Evolutionary conservation across 2,797 vertebrate genomes (phyloP), one percentile per base, ranked within the genome.

Genomic region (Pygocentrus nattereri): DNA sequence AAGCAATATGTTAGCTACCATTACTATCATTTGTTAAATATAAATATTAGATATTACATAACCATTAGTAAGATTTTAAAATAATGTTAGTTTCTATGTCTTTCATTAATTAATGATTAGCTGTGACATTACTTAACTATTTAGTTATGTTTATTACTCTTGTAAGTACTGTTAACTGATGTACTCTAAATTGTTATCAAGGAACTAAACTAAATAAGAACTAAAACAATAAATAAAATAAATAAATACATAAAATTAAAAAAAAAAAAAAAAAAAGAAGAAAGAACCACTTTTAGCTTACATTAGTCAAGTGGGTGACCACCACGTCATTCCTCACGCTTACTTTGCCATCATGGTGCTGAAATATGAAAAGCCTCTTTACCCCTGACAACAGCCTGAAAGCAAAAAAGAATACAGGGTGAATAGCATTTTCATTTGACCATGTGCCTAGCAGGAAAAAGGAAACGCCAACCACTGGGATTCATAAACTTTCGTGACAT

Each of bases 291-390:
- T 56, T 78, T 41, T 1, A 75, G 95, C 97, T 95, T 92, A 99
- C 98, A n/a, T 95, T 94, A 23, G 98, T 99, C 88, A 99, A 95
- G 90, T 99, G 98, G 84, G 98, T 98, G 54, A 99, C 96, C 67
- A 96, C 95, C 76, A 99, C 95, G 69, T 97, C 96, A 78, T 94
- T 97, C 89, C 96, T 95, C 61, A 98, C 97, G 1, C 95, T 94
- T 83, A 99, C 94, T 88, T 98, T 98, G 11, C 97, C 97, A 3
- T 99, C 97, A 30, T 94, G 95, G 83, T 97, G 91, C 79, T 98
- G 97, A 92, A 99, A 99, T 89, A 99, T 96, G 83, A 98, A 99
- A 85, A 97, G 96, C 78, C 97, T 98, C 92, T 97, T 97, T 49
- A 99, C 97, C 23, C 98, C 97, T 56, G 97, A 99, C 83, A 99